Conservation (phyloP, 2,888 invertebrate species). For the Xylota sylvarum region DNA sequence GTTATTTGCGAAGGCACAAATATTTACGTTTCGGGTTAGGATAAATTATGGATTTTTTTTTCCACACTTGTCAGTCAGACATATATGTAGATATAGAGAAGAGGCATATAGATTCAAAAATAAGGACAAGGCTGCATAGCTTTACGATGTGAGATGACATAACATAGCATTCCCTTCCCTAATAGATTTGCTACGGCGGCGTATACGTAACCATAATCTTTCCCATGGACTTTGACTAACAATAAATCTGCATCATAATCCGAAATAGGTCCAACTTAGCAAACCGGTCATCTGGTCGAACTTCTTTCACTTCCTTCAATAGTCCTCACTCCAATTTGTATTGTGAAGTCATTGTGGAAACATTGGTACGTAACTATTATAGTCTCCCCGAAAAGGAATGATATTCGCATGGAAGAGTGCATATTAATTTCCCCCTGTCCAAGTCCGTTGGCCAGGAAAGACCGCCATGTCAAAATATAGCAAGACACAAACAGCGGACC, state of each 20-base stretch:
- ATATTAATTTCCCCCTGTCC: constrained; percentile 53
- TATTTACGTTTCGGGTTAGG: no score
- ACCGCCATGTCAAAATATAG: constrained; percentile 48
- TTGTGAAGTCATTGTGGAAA: constrained; percentile 14
- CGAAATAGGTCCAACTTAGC: constrained; percentile 41
- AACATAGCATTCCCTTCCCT: not conserved
- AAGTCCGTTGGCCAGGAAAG: constrained; percentile 35
- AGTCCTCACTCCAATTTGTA: constrained; percentile 52
- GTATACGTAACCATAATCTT: constrained; percentile 54
- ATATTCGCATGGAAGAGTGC: constrained; percentile 39
- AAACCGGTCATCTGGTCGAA: constrained; percentile 19
- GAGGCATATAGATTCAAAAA: no score
- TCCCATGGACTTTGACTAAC: constrained; percentile 19
- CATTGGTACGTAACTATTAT: constrained; percentile 1
- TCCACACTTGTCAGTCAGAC: no score
- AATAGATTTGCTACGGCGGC: constrained; percentile 32
- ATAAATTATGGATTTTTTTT: no score
- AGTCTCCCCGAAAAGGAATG: constrained; percentile 42
- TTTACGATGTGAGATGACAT: not conserved
- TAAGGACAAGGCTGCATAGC: no score
- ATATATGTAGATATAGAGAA: no score
- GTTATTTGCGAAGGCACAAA: no score
- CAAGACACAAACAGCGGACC: constrained; percentile 41
- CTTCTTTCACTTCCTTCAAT: constrained; percentile 26
- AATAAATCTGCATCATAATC: constrained; percentile 53